Percentiles rank a stretch among this genome's conserved stretches.
Evolutionary conservation across 2,113 vertebrate genomes (phyloP).

Genomic region (Cryptomyrus ogoouensis): DNA sequence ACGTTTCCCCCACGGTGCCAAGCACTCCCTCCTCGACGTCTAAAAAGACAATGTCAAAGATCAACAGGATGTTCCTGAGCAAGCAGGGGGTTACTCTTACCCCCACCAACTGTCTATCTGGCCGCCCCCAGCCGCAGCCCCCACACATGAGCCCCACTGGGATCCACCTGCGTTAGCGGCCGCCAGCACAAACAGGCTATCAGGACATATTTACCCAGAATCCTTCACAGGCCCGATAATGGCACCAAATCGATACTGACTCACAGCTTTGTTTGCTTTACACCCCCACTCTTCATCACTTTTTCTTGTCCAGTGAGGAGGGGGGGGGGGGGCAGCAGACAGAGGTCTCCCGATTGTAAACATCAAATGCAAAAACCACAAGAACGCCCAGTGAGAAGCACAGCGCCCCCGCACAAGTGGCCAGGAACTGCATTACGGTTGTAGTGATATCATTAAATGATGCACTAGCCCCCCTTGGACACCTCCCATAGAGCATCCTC

Average conservation of each 20-base stretch:
- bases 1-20: slow-evolving; percentile 22
- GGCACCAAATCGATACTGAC: slow-evolving; percentile 51
- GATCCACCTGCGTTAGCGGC: slow-evolving; percentile 45
- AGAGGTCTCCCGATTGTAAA: neutral
- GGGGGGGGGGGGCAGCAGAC: neutral
- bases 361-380: neutral
- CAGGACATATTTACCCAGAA: slow-evolving; percentile 13
- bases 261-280: slow-evolving; percentile 49
- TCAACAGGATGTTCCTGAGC: slow-evolving; percentile 45
- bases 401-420: neutral
- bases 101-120: slow-evolving; percentile 43
- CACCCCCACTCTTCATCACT: slow-evolving; percentile 25
- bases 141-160: slow-evolving; percentile 32
- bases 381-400: neutral
- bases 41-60: slow-evolving; percentile 37
- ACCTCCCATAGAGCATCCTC: neutral
- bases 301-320: slow-evolving; percentile 15
- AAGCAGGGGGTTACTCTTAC: slow-evolving; percentile 12
- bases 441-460: slow-evolving; percentile 45
- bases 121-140: slow-evolving; percentile 29
- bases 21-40: slow-evolving; percentile 51
- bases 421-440: neutral
- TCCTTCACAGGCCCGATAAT: slow-evolving; percentile 44
- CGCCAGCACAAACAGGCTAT: slow-evolving; percentile 46
- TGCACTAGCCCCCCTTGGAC: slow-evolving; percentile 29